phyloP scores from a whole-genome alignment of 2,113 vertebrate species.

The Psophia crepitans region DNA sequence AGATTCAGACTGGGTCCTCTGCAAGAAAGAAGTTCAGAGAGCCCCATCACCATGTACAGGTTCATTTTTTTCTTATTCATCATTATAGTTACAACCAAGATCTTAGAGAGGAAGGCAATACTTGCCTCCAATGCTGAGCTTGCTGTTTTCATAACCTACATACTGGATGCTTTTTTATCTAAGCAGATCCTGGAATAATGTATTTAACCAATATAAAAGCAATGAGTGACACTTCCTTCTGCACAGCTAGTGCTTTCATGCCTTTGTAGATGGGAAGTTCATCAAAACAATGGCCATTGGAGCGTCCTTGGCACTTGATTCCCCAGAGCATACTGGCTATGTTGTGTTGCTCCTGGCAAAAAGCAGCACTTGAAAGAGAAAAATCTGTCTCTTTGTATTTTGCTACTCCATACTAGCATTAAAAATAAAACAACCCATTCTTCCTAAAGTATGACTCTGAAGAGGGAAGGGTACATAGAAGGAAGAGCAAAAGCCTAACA shows the following conservation, averaged over 20 bases:
- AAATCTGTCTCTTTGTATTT: conserved; percentile 33
- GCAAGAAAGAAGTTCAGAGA: conserved; percentile 13
- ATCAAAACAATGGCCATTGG: conserved; percentile 5
- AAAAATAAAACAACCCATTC: conserved; percentile 33
- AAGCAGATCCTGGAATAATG: not conserved
- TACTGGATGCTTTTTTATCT: not conserved
- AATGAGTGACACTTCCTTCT: not conserved
- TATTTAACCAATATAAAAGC: not conserved
- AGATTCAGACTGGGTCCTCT: conserved; percentile 73
- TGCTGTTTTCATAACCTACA: not conserved
- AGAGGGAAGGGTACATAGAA: not conserved
- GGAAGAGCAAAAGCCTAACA: not conserved
- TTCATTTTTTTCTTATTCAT: not conserved
- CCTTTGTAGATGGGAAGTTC: conserved; percentile 20
- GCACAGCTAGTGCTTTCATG: conserved; percentile 22
- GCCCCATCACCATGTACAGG: not conserved
- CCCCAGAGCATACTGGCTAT: not conserved
- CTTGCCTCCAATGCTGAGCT: not conserved
- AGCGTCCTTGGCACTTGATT: not conserved
- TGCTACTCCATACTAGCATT: not conserved
- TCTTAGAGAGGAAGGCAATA: not conserved
- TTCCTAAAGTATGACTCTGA: not conserved
- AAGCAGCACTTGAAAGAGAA: conserved; percentile 35
- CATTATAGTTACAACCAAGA: not conserved
- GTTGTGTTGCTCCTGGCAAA: conserved; percentile 27